Evolutionary conservation across 2,888 invertebrate genomes (phyloP), one percentile per base, ranked within the genome.

Genomic region (Parelbella ahira): DNA sequence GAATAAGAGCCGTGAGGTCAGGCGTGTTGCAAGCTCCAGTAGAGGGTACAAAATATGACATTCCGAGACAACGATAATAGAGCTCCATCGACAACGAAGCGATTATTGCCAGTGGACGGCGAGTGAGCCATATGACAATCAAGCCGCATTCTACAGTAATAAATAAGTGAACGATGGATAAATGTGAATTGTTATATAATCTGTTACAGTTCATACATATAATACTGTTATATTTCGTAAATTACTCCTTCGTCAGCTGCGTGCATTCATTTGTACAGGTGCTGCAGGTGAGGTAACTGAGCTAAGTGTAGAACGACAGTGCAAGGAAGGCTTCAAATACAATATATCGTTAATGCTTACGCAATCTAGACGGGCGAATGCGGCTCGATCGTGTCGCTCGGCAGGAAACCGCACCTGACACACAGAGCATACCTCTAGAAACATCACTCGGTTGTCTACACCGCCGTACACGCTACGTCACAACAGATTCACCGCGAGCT

Each of bases 361-460:
- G 41, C 33, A 20, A 27, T 81, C 79, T 83, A 84, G 73, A 83
- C 79, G 60, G 84, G 82, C 68, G 83, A 82, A 78, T 82, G 82
- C 65, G 82, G 81, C 74, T 84, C 81, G 76, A 82, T 81, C 72
- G 81, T 75, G 75, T 83, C 83, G 70, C 74, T 80, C 60, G 84
- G 83, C 82, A 82, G 83, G 84, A 83, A 84, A 61, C 84, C 82
- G 84, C 84, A 84, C 73, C 84, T 84, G 84, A 72, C 76, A 83
- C 68, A 76, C 61, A 81, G 63, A 77, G 62, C 62, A 74, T 60
- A 44, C 46, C 37, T 34, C 47, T 47, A 47, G 38, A 43, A 46
- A 51, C 29, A 49, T 32, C 32, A 32, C 32, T 39, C 32, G 30
- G 25, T 39, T 24, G 18, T 25, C 24, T 32, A 39, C 7, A 12